Evolutionary conservation across 2,888 invertebrate genomes (phyloP), one percentile per base, ranked within the genome.

Genomic region (Standfussiana lucernea): DNA sequence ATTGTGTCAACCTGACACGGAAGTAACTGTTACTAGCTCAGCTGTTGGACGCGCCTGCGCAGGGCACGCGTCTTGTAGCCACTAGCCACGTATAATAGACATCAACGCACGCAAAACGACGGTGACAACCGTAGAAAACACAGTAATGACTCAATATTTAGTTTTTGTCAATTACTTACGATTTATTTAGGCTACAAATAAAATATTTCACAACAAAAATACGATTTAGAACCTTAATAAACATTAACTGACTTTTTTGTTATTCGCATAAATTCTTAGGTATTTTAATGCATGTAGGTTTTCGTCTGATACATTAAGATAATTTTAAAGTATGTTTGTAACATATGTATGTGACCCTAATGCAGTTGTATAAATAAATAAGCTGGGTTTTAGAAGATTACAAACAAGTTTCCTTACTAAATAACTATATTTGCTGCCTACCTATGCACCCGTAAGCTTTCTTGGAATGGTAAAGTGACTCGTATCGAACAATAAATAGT

Each of bases 401-500:
- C 18, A 69, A 77, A 75, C 66, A 61, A 73, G 76, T 85, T 74
- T 74, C 35, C 53, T 69, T 45, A 64, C 69, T 70, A 69, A 86
- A 78, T 78, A 86, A 66, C 45, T 75, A 78, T 70, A 74, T 75
- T 79, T 47, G n/a, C 59, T 72, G 37, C 88, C 86, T 91, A 91
- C 89, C 90, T 92, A 90, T 84, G 84, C 88, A 85, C 85, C 86
- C 86, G 88, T 88, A 88, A 89, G 88, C 88, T 89, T 92, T 95
- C 93, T 92, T 79, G 88, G 93, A 94, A 94, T 91, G 85, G 91
- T 91, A 91, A 93, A 91, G 75, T 93, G 91, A 92, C 92, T 94
- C 91, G 92, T 92, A 94, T 94, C 92, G 93, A 95, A 96, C 95
- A 95, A 96, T 95, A 96, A 95, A 95, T 96, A 95, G 95, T 93